Conservation (phyloP, 1,140 invertebrate genomes). For the Lepidurus couesii region DNA sequence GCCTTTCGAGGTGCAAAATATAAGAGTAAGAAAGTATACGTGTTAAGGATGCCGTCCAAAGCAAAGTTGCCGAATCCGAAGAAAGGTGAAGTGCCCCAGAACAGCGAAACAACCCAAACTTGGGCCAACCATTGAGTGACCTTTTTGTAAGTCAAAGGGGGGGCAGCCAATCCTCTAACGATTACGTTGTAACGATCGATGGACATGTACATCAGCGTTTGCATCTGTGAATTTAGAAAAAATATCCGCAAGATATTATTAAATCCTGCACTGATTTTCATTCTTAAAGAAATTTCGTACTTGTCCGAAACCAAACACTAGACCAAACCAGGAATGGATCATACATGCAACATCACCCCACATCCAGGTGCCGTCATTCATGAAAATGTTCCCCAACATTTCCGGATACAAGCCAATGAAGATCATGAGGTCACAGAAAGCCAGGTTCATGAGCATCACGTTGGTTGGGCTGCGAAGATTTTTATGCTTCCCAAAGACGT, state of each 20-base stretch:
- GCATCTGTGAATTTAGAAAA: slow-evolving; percentile 37
- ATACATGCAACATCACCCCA: slow-evolving; percentile 35
- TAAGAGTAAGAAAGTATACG: slow-evolving; percentile 30
- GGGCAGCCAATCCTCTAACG: slow-evolving; percentile 41
- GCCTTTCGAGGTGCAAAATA: slow-evolving; percentile 69
- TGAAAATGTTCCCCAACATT: slow-evolving; percentile 38
- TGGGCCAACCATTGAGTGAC: slow-evolving; percentile 38
- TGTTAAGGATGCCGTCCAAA: slow-evolving; percentile 38
- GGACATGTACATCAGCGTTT: slow-evolving; percentile 41
- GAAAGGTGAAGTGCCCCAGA: slow-evolving; percentile 40
- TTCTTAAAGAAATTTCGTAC: neutral
- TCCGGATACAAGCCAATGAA: slow-evolving; percentile 38
- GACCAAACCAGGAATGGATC: slow-evolving; percentile 35
- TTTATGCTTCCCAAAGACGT: slow-evolving; percentile 36
- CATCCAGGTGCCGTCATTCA: slow-evolving; percentile 34
- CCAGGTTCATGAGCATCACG: slow-evolving; percentile 47
- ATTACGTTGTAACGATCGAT: slow-evolving; percentile 44
- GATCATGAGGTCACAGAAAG: slow-evolving; percentile 44
- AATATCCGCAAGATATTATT: neutral
- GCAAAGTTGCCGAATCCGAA: slow-evolving; percentile 42
- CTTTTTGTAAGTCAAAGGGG: slow-evolving; percentile 39
- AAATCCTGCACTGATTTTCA: neutral
- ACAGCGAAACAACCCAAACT: slow-evolving; percentile 39
- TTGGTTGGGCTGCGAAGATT: slow-evolving; percentile 46
- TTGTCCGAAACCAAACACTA: slow-evolving; percentile 27